These are phyloP conservation scores for Pseudolaguvia tuberculata DNA, from an alignment of 2,113 vertebrate species.

Conservation along the genomic window DNA sequence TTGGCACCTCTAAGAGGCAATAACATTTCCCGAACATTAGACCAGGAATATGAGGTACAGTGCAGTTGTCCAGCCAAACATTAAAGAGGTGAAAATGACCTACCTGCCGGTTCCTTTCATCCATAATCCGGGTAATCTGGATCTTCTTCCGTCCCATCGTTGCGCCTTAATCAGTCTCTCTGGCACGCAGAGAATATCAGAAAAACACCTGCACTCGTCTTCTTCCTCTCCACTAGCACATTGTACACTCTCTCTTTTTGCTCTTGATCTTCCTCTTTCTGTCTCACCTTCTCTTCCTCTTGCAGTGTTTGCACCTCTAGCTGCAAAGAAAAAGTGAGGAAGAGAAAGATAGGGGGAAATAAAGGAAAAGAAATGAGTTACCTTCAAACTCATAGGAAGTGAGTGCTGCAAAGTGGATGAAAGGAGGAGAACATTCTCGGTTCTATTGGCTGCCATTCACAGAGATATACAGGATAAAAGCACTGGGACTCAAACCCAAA, in stretches of 20 bases:
- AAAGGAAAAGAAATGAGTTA: constrained; percentile 47
- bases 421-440: constrained; percentile 50
- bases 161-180: constrained; percentile 68
- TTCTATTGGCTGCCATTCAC: constrained; percentile 55
- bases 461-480: constrained; percentile 57
- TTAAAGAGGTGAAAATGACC: constrained; percentile 48
- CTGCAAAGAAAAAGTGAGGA: constrained; percentile 52
- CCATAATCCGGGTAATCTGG: constrained; percentile 98
- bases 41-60: too few relatives aligned
- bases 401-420: constrained; percentile 59
- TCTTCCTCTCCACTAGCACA: constrained; percentile 83
- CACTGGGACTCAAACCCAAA: too few relatives aligned
- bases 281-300: constrained; percentile 60
- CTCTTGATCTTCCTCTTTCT: constrained; percentile 60
- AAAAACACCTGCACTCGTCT: constrained; percentile 73
- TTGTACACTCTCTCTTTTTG: constrained; percentile 68
- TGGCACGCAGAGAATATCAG: constrained; percentile 78
- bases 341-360: constrained; percentile 36
- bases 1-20: too few relatives aligned
- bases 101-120: constrained; percentile 98
- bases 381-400: constrained; percentile 50
- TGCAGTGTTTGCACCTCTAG: constrained; percentile 53
- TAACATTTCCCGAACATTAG: too few relatives aligned
- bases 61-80: too few relatives aligned
- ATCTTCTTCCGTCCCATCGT: constrained; percentile 99